Evolutionary conservation across 2,888 invertebrate genomes (phyloP), one percentile per base, ranked within the genome.

Genomic region (Epirrhoe tristata): DNA sequence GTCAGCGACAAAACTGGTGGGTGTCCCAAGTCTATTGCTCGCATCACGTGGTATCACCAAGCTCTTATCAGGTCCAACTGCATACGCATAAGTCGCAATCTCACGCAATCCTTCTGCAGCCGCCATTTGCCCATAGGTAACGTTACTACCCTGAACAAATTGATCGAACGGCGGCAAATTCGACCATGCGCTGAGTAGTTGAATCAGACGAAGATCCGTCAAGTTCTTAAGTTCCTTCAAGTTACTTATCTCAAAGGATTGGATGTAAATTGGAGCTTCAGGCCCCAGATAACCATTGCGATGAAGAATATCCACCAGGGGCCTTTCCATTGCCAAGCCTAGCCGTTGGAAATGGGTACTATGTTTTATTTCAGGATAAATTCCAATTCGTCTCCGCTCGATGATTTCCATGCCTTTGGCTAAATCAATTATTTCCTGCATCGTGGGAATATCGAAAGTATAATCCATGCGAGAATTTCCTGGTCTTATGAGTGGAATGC

Each of bases 281-380:
- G 79, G 71, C 6, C 87, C 86, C 5, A 66, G 54, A 69, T 92
- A 93, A 6, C 90, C 89, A 61, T 91, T 92, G 14, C 60, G 79
- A 69, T 89, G 88, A 2, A 93, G 81, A 46, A 83, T 80, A 14
- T 90, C 85, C 0, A 91, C 90, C 8, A 93, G 70, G 0, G 83
- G 81, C 52, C 74, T 72, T 73, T 93, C 93, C 88, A 93, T 89
- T 3, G 88, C 78, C 34, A 93, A 74, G 4, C 85, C 88, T 6
- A 91, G 69, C 1, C 71, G 77, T 73, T 88, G 84, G 58, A 93
- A 93, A 73, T 93, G 90, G 31, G 87, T 86, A 0, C 77, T 74
- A 58, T 93, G 90, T 78, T 93, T 93, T 43, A 92, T 89, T 81
- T 93, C 93, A 16, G 89, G 90, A 63, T 91, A 91, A 54, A 93